Base-by-base conservation (phyloP, 2,113 vertebrate species). In the Todiramphus chloris region DNA sequence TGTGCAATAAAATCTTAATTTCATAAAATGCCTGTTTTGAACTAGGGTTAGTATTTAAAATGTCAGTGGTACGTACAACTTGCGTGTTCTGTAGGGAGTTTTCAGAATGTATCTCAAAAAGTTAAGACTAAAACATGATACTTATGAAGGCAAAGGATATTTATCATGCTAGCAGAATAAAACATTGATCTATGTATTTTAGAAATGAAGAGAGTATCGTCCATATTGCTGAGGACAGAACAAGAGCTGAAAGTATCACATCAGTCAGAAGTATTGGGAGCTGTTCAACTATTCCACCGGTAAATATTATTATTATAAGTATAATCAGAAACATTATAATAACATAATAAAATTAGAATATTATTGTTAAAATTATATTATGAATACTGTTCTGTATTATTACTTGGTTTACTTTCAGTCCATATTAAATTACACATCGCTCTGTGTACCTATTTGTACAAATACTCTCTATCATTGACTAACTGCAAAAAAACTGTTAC, bases 221-320 rank as follows among this genome's bases (percentile, higher is more conserved):
- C 62, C 97, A 97, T 63, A n/a, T 95, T 58, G 89, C 96, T 85
- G 98, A 96, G 23, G 97, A 97, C 83, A 98, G 98, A 90, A 98
- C 93, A 93, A 99, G 99, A 95, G 98, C 98, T 33, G 97, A 97
- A 94, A 99, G 99, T 80, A 83, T 98, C 64, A 97, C 95, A 10
- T 99, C 99, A 23, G 44, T 87, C 33, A 95, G 96, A 94, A 99
- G 98, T 82, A 13, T 95, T 60, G 97, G 98, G n/a, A 99, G 98
- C 97, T 99, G 98, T 93, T 99, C 99, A 58, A 99, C 99, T 51
- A 99, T 99, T 97, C 98, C 99, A 79, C 97, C 96, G 28, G 99
- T 99, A 98, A 98, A 97, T 98, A 59, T 11, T 74, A 8, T 11
- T 81, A 30, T 66, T 74, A 19, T 39, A 80, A 30, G 60, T 73